Conservation (phyloP, 2,888 invertebrate species). For the Gymnocheta viridis region DNA sequence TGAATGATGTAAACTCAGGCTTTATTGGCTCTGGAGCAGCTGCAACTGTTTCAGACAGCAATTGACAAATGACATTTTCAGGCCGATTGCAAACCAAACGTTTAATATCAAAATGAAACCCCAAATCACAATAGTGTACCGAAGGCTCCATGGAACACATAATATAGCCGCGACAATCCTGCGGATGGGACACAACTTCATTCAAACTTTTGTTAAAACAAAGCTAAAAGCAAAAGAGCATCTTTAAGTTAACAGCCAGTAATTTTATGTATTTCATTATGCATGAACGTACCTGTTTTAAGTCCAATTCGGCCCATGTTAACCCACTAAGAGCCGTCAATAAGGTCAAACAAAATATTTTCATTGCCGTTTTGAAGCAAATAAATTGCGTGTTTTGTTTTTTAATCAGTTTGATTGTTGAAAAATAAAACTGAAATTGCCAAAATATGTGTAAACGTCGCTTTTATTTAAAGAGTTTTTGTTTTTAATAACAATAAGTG, state of each 20-base stretch:
- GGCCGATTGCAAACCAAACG: constrained; percentile 76
- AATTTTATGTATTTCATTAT: background rate
- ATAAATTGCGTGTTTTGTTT: constrained; percentile 17
- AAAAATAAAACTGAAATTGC: constrained; percentile 22
- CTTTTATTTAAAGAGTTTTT: constrained; percentile 47
- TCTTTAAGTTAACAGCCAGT: background rate
- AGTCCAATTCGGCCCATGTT: constrained; percentile 10
- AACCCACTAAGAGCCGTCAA: constrained; percentile 11
- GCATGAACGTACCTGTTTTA: constrained; percentile 22
- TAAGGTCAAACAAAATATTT: background rate
- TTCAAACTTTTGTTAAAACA: constrained; percentile 72
- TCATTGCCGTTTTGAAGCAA: background rate
- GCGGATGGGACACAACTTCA: constrained; percentile 75
- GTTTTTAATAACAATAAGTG: background rate
- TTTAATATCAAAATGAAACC: constrained; percentile 75
- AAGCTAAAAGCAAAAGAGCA: constrained; percentile 70
- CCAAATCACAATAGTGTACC: constrained; percentile 73
- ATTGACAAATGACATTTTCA: constrained; percentile 72
- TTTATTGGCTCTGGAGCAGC: background rate
- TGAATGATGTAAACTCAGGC: constrained; percentile 69
- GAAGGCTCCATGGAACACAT: constrained; percentile 70
- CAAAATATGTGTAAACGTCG: background rate
- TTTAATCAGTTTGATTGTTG: background rate
- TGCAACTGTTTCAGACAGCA: background rate
- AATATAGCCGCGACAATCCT: constrained; percentile 77